Conservation (phyloP, 1,140 invertebrate genomes). For the Monomorium pharaonis region DNA sequence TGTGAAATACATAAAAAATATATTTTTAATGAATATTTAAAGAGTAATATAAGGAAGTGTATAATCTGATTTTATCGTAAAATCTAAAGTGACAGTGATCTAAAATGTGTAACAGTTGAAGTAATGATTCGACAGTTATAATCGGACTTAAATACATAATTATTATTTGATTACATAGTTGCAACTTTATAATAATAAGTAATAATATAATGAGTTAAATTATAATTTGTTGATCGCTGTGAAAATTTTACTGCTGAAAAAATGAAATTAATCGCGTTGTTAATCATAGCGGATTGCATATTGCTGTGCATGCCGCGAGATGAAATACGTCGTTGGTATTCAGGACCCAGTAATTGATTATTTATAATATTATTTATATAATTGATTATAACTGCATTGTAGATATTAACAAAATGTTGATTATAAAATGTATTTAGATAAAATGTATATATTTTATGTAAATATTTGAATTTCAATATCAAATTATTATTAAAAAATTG, state of each 20-base stretch:
- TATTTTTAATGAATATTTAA: background rate
- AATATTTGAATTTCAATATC: background rate
- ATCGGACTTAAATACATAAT: constrained; percentile 2
- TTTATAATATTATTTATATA: constrained; percentile 1
- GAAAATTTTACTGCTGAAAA: background rate
- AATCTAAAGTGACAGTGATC: constrained; percentile 1
- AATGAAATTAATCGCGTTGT: constrained; percentile 54
- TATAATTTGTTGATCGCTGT: background rate
- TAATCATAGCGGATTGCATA: constrained; percentile 48
- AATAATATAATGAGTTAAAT: background rate
- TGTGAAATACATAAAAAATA: background rate
- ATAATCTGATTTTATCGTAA: background rate
- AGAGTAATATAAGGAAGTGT: background rate
- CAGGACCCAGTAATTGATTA: constrained; percentile 70
- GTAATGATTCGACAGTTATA: background rate
- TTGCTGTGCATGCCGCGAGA: constrained; percentile 44
- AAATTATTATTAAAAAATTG: background rate
- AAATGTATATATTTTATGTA: constrained; percentile 31
- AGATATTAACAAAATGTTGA: constrained; percentile 12
- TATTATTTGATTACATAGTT: background rate
- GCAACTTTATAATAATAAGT: background rate
- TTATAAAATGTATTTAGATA: constrained; percentile 30
- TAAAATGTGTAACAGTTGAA: background rate
- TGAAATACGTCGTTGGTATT: constrained; percentile 65
- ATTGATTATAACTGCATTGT: background rate